phyloP scores from a whole-genome alignment of 2,888 invertebrate species.

The Eupsilia transversa region DNA sequence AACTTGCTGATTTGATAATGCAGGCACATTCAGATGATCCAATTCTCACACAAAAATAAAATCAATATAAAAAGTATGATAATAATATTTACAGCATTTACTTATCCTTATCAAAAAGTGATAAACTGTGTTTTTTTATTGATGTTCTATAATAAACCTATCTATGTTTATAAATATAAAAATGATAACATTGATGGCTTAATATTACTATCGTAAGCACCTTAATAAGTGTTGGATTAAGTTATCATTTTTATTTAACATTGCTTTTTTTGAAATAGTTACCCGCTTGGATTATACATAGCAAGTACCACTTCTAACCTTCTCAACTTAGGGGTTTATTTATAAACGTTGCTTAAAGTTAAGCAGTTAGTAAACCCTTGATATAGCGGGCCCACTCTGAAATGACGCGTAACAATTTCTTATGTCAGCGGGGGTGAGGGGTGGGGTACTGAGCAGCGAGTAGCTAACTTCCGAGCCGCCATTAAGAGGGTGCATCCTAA shows the following conservation, averaged over 20 bases:
- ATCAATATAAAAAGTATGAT: constrained; percentile 11
- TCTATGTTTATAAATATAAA: constrained; percentile 21
- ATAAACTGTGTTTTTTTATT: constrained; percentile 10
- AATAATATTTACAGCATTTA: constrained; percentile 23
- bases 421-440: too few relatives aligned
- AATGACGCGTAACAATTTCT: too few relatives aligned
- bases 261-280: not conserved
- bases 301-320: not conserved
- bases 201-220: not conserved
- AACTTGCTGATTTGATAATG: not conserved
- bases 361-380: too few relatives aligned
- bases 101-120: not conserved
- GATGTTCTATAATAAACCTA: not conserved
- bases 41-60: not conserved
- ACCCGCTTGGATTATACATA: not conserved
- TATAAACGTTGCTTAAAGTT: not conserved
- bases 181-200: not conserved
- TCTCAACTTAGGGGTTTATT: not conserved
- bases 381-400: too few relatives aligned
- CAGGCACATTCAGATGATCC: not conserved
- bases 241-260: not conserved
- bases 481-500: too few relatives aligned
- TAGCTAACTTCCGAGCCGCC: too few relatives aligned
- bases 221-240: not conserved
- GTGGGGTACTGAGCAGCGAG: too few relatives aligned